These are phyloP conservation scores for Remorina albescens DNA, from an alignment of 2,797 vertebrate species.

Conservation along the genomic window DNA sequence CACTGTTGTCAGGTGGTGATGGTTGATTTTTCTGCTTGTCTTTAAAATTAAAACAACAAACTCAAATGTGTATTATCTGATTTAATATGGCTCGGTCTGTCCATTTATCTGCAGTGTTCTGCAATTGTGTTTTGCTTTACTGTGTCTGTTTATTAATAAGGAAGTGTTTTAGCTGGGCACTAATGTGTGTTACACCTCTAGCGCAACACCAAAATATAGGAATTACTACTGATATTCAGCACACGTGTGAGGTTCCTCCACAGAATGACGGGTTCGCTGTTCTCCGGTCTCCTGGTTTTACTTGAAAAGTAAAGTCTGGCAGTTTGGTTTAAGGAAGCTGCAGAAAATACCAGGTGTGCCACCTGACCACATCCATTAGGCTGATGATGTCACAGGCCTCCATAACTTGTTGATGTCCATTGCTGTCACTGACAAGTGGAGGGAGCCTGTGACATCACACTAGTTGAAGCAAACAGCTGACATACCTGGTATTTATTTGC, in stretches of 20 bases:
- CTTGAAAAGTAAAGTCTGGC: background rate
- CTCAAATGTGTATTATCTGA: background rate
- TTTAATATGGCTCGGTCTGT: background rate
- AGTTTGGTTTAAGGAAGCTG: background rate
- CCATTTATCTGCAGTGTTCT: background rate
- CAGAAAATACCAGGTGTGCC: background rate
- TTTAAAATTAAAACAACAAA: no score
- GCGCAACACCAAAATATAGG: background rate
- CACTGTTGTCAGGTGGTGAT: no score
- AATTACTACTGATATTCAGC: background rate
- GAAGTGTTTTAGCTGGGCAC: background rate
- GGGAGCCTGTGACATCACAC: background rate
- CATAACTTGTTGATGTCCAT: background rate
- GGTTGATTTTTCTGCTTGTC: no score
- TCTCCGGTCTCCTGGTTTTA: background rate
- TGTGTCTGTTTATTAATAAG: no score
- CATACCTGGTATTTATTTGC: background rate
- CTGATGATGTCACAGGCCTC: background rate
- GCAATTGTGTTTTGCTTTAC: no score
- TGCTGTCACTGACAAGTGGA: no score
- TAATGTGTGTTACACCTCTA: no score
- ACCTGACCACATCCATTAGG: background rate
- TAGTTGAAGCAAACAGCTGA: background rate
- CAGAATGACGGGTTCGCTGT: background rate
- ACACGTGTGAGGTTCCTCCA: background rate